A percentile compares a stretch with the other conserved stretches of the same genome.
Evolutionary conservation across 1,140 invertebrate species (phyloP).

Genomic region (Drosophila teissieri): DNA sequence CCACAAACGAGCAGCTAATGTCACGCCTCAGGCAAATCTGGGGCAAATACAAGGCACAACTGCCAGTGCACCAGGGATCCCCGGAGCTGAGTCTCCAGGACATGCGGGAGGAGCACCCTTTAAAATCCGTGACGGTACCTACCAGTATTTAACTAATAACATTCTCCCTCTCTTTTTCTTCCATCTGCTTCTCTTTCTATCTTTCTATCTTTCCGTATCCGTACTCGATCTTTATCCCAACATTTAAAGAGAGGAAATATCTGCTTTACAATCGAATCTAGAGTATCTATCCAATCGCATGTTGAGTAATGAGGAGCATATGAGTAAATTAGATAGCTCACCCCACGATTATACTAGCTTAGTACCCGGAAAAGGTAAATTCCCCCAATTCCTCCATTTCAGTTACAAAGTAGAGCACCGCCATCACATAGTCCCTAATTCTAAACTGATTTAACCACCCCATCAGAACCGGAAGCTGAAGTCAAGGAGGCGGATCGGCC

Average conservation of each 20-base stretch:
- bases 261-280: slow-evolving; percentile 86
- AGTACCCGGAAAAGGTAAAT: slow-evolving; percentile 80
- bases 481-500: slow-evolving; percentile 8
- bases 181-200: slow-evolving; percentile 30
- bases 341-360: slow-evolving; percentile 77
- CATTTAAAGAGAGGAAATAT: slow-evolving; percentile 86
- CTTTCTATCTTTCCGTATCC: slow-evolving; percentile 47
- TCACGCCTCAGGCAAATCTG: slow-evolving; percentile 86
- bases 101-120: slow-evolving; percentile 47
- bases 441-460: slow-evolving; percentile 19
- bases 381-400: not conserved
- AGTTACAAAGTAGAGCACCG: slow-evolving; percentile 9
- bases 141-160: slow-evolving; percentile 49
- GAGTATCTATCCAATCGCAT: slow-evolving; percentile 86
- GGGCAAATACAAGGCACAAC: slow-evolving; percentile 85
- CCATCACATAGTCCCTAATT: slow-evolving; percentile 9
- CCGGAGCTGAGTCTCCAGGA: slow-evolving; percentile 52
- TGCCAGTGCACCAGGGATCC: slow-evolving; percentile 42
- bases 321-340: slow-evolving; percentile 79
- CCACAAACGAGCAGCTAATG: slow-evolving; percentile 87
- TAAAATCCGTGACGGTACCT: slow-evolving; percentile 44
- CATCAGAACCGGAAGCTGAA: slow-evolving; percentile 32
- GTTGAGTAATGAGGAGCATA: slow-evolving; percentile 78
- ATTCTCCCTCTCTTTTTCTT: slow-evolving; percentile 32
- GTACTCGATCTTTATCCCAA: not conserved